Conservation (phyloP, 2,888 invertebrate species). For the Oligia strigilis region DNA sequence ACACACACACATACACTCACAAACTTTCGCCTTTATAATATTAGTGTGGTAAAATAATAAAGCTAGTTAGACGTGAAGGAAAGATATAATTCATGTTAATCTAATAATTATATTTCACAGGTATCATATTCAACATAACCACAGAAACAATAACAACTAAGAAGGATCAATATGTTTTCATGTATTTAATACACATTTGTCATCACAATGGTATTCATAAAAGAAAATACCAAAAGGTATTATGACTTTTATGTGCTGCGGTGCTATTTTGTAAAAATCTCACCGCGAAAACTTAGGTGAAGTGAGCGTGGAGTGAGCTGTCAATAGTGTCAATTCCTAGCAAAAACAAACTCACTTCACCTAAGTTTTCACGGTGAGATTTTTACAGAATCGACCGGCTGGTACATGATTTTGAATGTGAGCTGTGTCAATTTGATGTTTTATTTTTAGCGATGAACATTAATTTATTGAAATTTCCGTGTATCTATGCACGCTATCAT, state of each 20-base stretch:
- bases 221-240: not conserved
- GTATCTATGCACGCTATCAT: slow-evolving; percentile 29
- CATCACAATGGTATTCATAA: not conserved
- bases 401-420: not conserved
- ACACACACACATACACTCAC: too few relatives aligned
- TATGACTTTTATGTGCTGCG: not conserved
- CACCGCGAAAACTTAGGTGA: too few relatives aligned
- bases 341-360: too few relatives aligned
- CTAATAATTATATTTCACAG: too few relatives aligned
- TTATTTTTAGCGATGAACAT: not conserved
- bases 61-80: not conserved
- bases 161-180: rapidly evolving
- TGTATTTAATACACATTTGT: not conserved
- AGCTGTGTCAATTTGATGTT: not conserved
- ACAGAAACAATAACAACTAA: not conserved
- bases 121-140: not conserved
- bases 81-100: not conserved
- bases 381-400: too few relatives aligned
- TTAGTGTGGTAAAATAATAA: not conserved
- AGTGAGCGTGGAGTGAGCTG: too few relatives aligned
- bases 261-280: too few relatives aligned
- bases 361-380: too few relatives aligned
- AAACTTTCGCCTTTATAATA: too few relatives aligned
- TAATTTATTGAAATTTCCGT: not conserved
- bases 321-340: too few relatives aligned